Base-by-base conservation (phyloP, 2,888 invertebrate species). In the Dioctria linearis region DNA sequence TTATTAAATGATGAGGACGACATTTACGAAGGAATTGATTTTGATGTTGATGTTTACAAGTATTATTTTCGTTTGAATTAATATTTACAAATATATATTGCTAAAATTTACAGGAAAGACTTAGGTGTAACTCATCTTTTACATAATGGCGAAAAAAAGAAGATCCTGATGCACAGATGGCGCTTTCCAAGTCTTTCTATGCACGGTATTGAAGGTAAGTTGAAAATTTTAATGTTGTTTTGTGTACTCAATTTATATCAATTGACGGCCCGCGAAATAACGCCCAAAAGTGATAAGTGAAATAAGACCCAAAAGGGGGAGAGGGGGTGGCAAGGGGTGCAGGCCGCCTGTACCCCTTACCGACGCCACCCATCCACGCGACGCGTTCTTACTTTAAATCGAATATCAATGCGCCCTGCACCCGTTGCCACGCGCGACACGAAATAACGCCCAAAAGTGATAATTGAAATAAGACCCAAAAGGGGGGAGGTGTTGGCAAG, bases 151-250 rank as follows among this genome's bases (percentile, higher is more conserved):
- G 93, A 95, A 82, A 96, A 96, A 89, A 93, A 92, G 71, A 91
- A 95, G 85, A 90, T 98, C 13, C 89, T 99, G 84, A 97, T 98
- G 97, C 95, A 96, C 87, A 93, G 99, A 82, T 99, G 99, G 99
- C 92, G 99, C 78, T 95, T 93, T 87, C 99, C 99, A 3, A 95
- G 95, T 78, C 91, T 99, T 6, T 98, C 98, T 0, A 90, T 99
- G 69, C 99, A 99, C 88, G 98, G 98, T 59, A 96, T 98, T 86
- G 97, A 99, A 90, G 98, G 82, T 80, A 61, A 59, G 13, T 25
- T 5, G 25, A 25, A 25, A 25, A 25, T 25, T 25, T 25, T 25
- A 25, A 25, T 25, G 25, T 25, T 11, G 8, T 13, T 51, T 61
- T 51, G 6, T 51, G 51, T 51, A 51, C 51, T 2, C 2, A 51